Base-by-base conservation (phyloP, 2,888 invertebrate genomes). In the Lamproptera curius region DNA sequence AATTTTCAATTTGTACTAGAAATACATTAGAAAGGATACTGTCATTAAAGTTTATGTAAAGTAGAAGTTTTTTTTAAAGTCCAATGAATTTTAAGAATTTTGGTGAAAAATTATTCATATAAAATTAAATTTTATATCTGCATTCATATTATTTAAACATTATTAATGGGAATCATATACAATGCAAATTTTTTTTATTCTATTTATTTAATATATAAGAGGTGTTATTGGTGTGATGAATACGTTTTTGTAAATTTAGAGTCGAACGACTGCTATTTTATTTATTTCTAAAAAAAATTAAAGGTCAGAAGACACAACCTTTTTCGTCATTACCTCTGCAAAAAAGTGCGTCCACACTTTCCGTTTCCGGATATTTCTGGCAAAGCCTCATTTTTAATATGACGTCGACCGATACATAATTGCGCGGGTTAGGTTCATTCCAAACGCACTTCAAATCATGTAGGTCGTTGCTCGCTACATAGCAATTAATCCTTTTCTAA, bases 401-500 rank as follows among this genome's bases (percentile, higher is more conserved):
- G 9, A 39, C 43, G 11, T 23, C 35, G 14, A 43, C 43, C 1
- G 23, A 16, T 35, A 34, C 20, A n/a, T n/a, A 31, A n/a, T 43
- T 23, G 42, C n/a, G 39, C 39, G 34, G 14, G 47, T 35, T 28
- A 49, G 28, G 38, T 39, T 37, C 15, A 38, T 28, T 40, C 35
- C 26, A 43, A 48, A 39, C 33, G 38, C 34, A 13, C 48, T 48
- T 39, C 42, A 43, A 43, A 49, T 43, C 48, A 49, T 49, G 39
- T 49, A 43, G 48, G 43, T 49, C 48, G 34, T 39, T 42, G 38
- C 39, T 43, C 26, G 35, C 39, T 49, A 43, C 43, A 43, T 40
- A 49, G 39, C 48, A 49, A 43, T 49, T 43, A 49, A 49, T 49
- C n/a, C 13, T 49, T 43, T 34, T 28, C n/a, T 31, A 42, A 49